Base-by-base conservation (phyloP, 2,888 invertebrate genomes). In the Yponomeuta malinellus region DNA sequence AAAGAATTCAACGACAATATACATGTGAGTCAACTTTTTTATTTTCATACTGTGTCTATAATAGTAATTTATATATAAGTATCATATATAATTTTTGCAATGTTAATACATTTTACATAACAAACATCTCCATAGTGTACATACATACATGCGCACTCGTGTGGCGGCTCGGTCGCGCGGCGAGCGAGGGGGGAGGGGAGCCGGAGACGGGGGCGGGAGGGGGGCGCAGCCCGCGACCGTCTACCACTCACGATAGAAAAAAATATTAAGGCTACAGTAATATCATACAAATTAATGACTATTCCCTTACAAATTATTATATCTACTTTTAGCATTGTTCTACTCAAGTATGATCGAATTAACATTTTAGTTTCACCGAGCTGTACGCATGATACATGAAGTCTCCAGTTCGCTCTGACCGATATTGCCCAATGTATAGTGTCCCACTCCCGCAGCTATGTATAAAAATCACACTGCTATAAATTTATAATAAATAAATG, bases 261-360 rank as follows among this genome's bases (percentile, higher is more conserved):
- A 89, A 87, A 87, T 88, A 88, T 75, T 74, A 89, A 86, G 85
- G 87, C 90, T 91, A 92, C 91, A 88, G 87, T 90, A 90, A 91
- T 92, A 92, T 92, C 90, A 91, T 92, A 92, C 92, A 92, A 90
- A 90, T 91, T 91, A 92, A 92, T 92, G 92, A 92, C 92, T 92
- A 92, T 91, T 91, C 88, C 90, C 91, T 92, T 92, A 92, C 84
- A 89, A 90, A 90, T 89, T 90, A 90, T 90, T 86, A 89, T 86
- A 88, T 87, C 88, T 88, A 89, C 88, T 70, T 86, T 88, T 90
- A 90, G 89, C 89, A 89, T 90, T 89, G 86, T 87, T 90, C 90
- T 91, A 91, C 87, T 88, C 89, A 86, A 85, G 87, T 89, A 87
- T 85, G 85, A 88, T 85, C 87, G 83, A 87, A 86, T 84, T 77